These are phyloP conservation scores for Thymelicus sylvestris DNA, from an alignment of 2,888 invertebrate species.

Conservation along the genomic window DNA sequence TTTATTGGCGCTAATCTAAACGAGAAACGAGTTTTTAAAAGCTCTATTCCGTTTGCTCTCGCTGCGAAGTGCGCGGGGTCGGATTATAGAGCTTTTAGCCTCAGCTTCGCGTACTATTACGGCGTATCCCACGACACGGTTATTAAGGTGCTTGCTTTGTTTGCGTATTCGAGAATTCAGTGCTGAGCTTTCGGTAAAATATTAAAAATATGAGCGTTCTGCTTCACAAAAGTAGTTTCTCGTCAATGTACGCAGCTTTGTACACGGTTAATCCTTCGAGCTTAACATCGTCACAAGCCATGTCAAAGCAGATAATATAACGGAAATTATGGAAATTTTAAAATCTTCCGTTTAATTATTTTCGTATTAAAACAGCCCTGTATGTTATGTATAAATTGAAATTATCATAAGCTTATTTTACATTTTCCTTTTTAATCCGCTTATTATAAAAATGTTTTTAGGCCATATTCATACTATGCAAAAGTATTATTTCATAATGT, in stretches of 20 bases:
- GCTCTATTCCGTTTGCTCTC: constrained; percentile 53
- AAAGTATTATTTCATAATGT: constrained; percentile 76
- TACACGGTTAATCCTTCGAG: constrained; percentile 27
- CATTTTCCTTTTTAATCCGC: neutral
- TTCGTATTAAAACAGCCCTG: neutral
- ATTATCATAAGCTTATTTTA: neutral
- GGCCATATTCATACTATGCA: constrained; percentile 39
- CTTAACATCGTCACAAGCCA: constrained; percentile 28
- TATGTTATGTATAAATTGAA: neutral
- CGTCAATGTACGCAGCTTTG: constrained; percentile 37
- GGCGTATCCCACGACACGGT: constrained; percentile 61
- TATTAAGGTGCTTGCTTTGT: constrained; percentile 76
- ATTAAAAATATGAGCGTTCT: constrained; percentile 70
- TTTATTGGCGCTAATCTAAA: constrained; percentile 72
- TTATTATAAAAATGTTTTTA: neutral
- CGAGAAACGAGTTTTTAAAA: constrained; percentile 69
- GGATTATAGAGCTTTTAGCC: constrained; percentile 75
- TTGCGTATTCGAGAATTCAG: constrained; percentile 73
- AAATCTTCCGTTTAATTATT: constrained; percentile 1
- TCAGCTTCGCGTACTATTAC: constrained; percentile 58
- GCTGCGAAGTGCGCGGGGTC: constrained; percentile 56
- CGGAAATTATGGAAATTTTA: constrained; percentile 21
- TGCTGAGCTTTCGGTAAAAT: constrained; percentile 71
- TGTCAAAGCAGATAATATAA: constrained; percentile 34
- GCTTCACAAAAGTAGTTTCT: constrained; percentile 48